These are phyloP conservation scores for Pseudonaja textilis DNA, from an alignment of 2,113 vertebrate genomes.

Conservation along the genomic window DNA sequence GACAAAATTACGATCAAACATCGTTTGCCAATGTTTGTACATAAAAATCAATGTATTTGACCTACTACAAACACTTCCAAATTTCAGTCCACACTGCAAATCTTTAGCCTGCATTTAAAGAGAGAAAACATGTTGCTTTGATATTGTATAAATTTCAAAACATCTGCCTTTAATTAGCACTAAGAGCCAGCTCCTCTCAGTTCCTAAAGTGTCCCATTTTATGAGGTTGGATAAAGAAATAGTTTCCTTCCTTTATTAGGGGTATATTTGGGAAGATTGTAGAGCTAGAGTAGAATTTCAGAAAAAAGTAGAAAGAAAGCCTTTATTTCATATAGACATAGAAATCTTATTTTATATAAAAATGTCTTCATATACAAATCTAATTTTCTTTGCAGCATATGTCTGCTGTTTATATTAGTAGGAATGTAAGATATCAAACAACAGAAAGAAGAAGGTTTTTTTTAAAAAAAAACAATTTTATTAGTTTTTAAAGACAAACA, in stretches of 20 bases:
- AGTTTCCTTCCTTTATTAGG: neutral
- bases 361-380: neutral
- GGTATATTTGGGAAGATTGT: neutral
- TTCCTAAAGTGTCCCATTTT: neutral
- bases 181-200: neutral
- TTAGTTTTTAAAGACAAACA: no score
- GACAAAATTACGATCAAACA: neutral
- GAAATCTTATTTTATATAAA: neutral
- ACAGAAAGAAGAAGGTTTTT: neutral
- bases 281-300: neutral
- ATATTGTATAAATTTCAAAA: neutral
- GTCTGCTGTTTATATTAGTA: neutral
- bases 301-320: neutral
- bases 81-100: neutral
- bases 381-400: neutral
- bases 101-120: neutral
- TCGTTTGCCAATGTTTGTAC: neutral
- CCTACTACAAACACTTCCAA: neutral
- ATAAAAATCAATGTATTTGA: neutral
- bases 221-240: neutral
- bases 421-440: neutral
- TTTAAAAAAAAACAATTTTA: no score
- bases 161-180: neutral
- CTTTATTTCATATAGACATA: neutral
- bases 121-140: neutral